phyloP scores from a whole-genome alignment of 2,113 vertebrate genomes.

The Anas platyrhynchos region DNA sequence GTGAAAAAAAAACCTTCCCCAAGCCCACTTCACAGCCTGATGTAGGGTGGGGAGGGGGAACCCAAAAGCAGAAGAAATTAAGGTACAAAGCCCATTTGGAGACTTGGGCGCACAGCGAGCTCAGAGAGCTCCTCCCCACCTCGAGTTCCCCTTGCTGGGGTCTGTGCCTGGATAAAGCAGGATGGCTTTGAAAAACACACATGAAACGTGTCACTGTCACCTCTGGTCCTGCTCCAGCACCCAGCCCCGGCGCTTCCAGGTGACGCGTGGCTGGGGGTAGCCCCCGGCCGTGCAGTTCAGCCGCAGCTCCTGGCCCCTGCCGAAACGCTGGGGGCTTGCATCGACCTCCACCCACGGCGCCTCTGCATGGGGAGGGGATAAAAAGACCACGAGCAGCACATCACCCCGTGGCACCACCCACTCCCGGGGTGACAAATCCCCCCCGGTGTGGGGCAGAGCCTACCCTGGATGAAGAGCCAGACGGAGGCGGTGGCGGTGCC shows the following conservation, averaged over 20 bases:
- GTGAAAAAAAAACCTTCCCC: no score
- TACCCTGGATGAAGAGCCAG: conserved; percentile 89
- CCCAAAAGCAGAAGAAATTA: no score
- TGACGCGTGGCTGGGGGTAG: conserved; percentile 77
- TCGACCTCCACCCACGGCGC: conserved; percentile 82
- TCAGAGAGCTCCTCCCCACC: no score
- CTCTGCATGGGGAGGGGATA: conserved; percentile 70
- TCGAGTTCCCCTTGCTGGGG: no score
- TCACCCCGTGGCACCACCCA: no score
- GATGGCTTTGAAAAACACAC: not conserved
- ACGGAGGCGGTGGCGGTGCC: conserved; percentile 76
- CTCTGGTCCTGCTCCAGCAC: conserved; percentile 69
- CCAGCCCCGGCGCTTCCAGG: conserved; percentile 85
- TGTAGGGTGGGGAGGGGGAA: no score
- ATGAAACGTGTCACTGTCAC: not conserved
- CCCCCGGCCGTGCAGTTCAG: conserved; percentile 85
- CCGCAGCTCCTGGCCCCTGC: conserved; percentile 81
- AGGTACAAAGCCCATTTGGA: no score
- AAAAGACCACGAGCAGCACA: not conserved
- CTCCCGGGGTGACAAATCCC: no score
- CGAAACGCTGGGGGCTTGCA: conserved; percentile 76
- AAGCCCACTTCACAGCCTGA: no score
- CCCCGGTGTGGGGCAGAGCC: rapidly evolving
- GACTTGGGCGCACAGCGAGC: no score
- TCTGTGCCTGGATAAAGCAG: not conserved